A percentile compares a stretch with the other conserved stretches of the same genome.
phyloP scores from a whole-genome alignment of 2,888 invertebrate species.

The Steinernema carpocapsae region DNA sequence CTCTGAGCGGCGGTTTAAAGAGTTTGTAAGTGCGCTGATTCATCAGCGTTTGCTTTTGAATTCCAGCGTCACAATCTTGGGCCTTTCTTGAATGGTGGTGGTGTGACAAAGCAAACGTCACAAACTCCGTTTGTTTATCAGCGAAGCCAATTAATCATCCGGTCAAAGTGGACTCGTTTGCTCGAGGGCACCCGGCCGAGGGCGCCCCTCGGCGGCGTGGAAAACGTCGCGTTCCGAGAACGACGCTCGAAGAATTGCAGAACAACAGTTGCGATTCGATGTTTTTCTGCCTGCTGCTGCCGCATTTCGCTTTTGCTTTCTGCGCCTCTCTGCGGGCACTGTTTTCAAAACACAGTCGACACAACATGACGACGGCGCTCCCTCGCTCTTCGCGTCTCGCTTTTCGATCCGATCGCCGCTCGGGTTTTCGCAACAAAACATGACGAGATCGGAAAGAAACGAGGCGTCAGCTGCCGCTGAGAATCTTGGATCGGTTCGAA shows the following conservation, averaged over 20 bases:
- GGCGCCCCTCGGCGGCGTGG: not conserved
- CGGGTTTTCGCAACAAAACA: slow-evolving; percentile 28
- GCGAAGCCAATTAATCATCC: slow-evolving; percentile 12
- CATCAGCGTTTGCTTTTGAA: not conserved
- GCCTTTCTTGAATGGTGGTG: not conserved
- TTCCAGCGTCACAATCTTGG: not conserved
- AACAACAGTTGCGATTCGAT: slow-evolving; percentile 16
- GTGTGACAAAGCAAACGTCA: not conserved
- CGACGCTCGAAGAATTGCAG: not conserved
- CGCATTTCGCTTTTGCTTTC: slow-evolving; percentile 10
- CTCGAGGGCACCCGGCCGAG: not conserved
- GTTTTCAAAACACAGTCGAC: slow-evolving; percentile 32
- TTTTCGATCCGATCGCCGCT: too few species aligned
- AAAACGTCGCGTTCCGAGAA: not conserved
- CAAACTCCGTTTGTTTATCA: slow-evolving; percentile 15
- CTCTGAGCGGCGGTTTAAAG: too few species aligned
- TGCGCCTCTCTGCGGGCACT: not conserved
- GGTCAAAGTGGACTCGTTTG: slow-evolving; percentile 12
- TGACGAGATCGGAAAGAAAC: not conserved
- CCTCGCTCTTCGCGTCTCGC: not conserved
- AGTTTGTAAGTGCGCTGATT: not conserved
- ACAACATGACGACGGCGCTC: slow-evolving; percentile 21
- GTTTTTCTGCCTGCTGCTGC: slow-evolving; percentile 8
- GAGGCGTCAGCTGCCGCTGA: slow-evolving; percentile 21
- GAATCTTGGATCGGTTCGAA: not conserved